Percentiles rank a stretch among this genome's conserved stretches.
Conservation (phyloP, 2,113 vertebrate genomes). For the Chloroceryle aenea region DNA sequence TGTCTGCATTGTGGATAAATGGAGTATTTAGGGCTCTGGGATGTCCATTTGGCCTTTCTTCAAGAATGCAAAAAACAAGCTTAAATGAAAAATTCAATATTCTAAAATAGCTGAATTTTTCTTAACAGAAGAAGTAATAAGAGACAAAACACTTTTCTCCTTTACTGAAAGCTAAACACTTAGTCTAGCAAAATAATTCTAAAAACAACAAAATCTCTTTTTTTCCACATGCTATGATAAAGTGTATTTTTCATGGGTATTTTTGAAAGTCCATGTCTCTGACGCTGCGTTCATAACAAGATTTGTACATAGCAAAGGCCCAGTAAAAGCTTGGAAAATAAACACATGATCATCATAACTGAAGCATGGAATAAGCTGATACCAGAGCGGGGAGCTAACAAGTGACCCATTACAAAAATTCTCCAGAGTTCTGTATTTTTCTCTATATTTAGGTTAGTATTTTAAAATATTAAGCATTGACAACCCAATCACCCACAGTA, state of each 20-base stretch:
- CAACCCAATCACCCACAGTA: not conserved
- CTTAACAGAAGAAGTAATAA: not conserved
- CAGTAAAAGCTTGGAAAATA: slow-evolving; percentile 22
- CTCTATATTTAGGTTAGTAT: not conserved
- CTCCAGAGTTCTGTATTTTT: not conserved
- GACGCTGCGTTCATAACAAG: not conserved
- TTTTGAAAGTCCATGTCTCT: not conserved
- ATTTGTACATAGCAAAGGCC: not conserved
- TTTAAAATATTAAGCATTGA: not conserved
- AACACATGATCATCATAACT: slow-evolving; percentile 7
- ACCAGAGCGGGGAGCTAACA: slow-evolving; percentile 31
- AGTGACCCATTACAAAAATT: slow-evolving; percentile 65
- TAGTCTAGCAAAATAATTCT: not conserved
- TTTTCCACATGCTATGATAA: not conserved
- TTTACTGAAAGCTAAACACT: not conserved
- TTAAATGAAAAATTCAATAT: not conserved
- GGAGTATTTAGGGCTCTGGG: not conserved
- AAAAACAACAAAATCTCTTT: not conserved
- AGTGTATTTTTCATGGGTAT: not conserved
- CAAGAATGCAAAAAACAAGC: slow-evolving; percentile 32
- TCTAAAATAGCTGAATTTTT: not conserved
- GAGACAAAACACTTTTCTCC: not conserved
- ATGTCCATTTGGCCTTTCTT: slow-evolving; percentile 13
- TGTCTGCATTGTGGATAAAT: not conserved
- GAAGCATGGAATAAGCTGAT: slow-evolving; percentile 45